These are phyloP conservation scores for Clunio marinus DNA, from an alignment of 2,888 invertebrate genomes.

Conservation along the genomic window DNA sequence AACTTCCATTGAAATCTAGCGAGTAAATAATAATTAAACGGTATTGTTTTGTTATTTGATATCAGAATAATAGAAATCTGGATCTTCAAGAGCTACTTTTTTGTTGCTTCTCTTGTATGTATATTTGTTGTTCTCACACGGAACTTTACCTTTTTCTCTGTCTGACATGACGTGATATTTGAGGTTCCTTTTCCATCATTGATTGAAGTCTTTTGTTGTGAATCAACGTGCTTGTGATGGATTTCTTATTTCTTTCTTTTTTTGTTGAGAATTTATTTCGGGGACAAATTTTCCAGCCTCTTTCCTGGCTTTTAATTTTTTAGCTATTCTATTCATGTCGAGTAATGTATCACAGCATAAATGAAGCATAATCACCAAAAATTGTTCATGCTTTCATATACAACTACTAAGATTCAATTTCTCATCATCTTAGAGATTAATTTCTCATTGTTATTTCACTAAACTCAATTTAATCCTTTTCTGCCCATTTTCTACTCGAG, in stretches of 20 bases:
- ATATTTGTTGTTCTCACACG: constrained; percentile 19
- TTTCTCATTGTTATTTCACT: neutral
- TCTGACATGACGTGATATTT: constrained; percentile 15
- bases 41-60: constrained; percentile 36
- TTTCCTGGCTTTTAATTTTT: neutral
- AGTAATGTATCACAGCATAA: neutral
- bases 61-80: constrained; percentile 19
- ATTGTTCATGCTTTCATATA: neutral
- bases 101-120: neutral
- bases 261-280: neutral
- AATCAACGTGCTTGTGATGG: neutral
- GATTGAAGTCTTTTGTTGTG: constrained; percentile 33
- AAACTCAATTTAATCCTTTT: neutral
- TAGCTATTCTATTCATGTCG: neutral
- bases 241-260: neutral
- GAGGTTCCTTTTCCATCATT: constrained; percentile 36
- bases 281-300: constrained; percentile 21
- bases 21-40: constrained; percentile 36
- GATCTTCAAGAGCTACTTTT: neutral
- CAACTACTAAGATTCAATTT: neutral
- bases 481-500: neutral
- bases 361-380: too few relatives aligned
- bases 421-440: neutral
- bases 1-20: neutral
- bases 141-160: neutral